These are phyloP conservation scores for Nomada ferruginata DNA, from an alignment of 2,888 invertebrate genomes.

Conservation along the genomic window DNA sequence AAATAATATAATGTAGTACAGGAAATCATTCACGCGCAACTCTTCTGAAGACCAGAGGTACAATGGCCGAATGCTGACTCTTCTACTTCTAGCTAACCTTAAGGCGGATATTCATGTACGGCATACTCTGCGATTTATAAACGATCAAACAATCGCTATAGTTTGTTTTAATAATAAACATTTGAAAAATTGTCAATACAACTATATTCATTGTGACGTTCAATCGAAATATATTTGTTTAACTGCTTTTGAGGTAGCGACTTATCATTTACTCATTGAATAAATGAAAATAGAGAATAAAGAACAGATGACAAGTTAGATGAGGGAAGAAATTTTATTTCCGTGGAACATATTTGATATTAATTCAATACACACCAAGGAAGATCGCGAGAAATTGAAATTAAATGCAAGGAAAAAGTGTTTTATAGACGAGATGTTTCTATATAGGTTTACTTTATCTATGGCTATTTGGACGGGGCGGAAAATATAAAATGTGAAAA, in stretches of 20 bases:
- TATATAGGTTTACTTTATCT: too few relatives aligned
- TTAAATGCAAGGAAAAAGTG: too few relatives aligned
- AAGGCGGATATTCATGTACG: slow-evolving; percentile 28
- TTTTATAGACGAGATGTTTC: too few relatives aligned
- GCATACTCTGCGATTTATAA: background rate
- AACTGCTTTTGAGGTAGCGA: too few relatives aligned
- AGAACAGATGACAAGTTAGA: background rate
- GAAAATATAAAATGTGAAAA: too few relatives aligned
- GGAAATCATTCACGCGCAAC: background rate
- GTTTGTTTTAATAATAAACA: background rate
- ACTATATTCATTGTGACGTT: background rate
- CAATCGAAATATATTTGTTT: too few relatives aligned
- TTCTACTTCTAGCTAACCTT: slow-evolving; percentile 19
- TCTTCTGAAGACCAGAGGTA: slow-evolving; percentile 17
- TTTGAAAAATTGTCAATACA: background rate
- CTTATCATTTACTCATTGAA: too few relatives aligned
- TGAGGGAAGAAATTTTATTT: too few relatives aligned
- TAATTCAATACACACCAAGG: too few relatives aligned
- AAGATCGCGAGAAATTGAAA: too few relatives aligned
- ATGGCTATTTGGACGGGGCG: too few relatives aligned
- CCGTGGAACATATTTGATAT: too few relatives aligned
- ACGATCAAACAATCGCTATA: background rate
- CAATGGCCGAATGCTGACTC: slow-evolving; percentile 45
- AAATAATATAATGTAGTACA: background rate
- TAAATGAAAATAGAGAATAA: background rate